Evolutionary conservation across 2,888 invertebrate genomes (phyloP).

Genomic region (Drosophila testacea): DNA sequence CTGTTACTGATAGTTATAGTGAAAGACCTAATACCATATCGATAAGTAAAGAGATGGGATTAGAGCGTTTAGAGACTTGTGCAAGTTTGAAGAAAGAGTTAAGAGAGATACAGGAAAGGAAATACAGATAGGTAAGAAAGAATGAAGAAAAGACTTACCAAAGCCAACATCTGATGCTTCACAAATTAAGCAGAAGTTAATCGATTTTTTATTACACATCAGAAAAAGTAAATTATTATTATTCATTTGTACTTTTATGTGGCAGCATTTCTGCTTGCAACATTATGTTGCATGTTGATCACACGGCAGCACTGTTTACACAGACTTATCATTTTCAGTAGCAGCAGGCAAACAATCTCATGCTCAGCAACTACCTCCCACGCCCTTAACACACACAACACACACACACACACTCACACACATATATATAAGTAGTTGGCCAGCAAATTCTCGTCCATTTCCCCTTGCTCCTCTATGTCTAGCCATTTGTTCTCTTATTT

Average conservation of each 20-base stretch:
- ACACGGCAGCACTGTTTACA: conserved; percentile 61
- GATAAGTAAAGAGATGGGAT: too few relatives aligned
- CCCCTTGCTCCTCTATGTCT: conserved; percentile 2
- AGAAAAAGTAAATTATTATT: too few relatives aligned
- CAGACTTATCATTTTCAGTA: conserved; percentile 67
- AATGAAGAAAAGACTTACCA: too few relatives aligned
- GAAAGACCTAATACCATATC: too few relatives aligned
- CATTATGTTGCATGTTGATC: conserved; percentile 63
- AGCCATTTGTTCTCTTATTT: conserved; percentile 30
- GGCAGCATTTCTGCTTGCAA: conserved; percentile 37
- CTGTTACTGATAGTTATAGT: too few relatives aligned
- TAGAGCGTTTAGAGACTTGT: too few relatives aligned
- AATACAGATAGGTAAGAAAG: too few relatives aligned
- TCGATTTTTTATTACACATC: background rate
- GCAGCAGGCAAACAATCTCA: conserved; percentile 31
- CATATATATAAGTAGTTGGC: conserved; percentile 1
- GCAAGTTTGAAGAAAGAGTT: too few relatives aligned
- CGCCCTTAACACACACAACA: conserved; percentile 25
- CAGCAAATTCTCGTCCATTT: conserved; percentile 19
- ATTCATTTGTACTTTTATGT: background rate
- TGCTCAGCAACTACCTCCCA: conserved; percentile 21
- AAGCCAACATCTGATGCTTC: too few relatives aligned
- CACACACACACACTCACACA: background rate
- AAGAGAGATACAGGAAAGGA: too few relatives aligned
- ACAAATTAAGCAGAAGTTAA: background rate